Percentiles rank a stretch among this genome's conserved stretches.
Conservation (phyloP, 2,113 vertebrate genomes). For the Oophaga pumilio region DNA sequence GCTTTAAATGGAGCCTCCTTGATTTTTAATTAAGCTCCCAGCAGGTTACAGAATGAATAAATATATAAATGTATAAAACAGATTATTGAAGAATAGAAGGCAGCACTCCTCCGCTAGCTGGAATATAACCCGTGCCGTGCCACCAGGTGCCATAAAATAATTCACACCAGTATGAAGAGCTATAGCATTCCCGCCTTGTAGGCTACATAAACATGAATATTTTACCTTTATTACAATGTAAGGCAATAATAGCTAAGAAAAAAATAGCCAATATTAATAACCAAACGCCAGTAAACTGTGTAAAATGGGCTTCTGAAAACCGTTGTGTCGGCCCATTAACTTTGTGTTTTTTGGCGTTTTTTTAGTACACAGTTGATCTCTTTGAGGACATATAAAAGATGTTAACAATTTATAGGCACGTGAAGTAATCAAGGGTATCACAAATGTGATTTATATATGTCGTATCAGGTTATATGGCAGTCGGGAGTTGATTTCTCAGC, state of each 20-base stretch:
- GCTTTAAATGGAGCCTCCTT: slow-evolving; percentile 99
- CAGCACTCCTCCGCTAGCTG: background rate
- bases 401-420: background rate
- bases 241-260: background rate
- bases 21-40: slow-evolving; percentile 99
- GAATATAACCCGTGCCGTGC: slow-evolving; percentile 16
- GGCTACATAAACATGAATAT: background rate
- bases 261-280: background rate
- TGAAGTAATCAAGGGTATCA: background rate
- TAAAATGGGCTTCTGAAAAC: background rate
- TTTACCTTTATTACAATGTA: background rate
- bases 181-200: background rate
- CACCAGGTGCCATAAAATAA: background rate
- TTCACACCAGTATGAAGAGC: background rate
- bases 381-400: background rate
- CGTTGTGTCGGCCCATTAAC: background rate
- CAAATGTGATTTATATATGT: background rate
- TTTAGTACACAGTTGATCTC: background rate
- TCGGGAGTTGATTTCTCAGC: no score
- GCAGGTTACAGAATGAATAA: slow-evolving; percentile 88
- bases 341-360: background rate
- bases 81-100: slow-evolving; percentile 90
- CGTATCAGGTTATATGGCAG: no score
- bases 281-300: background rate
- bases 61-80: slow-evolving; percentile 68